Percentiles rank a stretch among this genome's conserved stretches.
Evolutionary conservation across 2,888 invertebrate genomes (phyloP).

Genomic region (Danaus chrysippus): DNA sequence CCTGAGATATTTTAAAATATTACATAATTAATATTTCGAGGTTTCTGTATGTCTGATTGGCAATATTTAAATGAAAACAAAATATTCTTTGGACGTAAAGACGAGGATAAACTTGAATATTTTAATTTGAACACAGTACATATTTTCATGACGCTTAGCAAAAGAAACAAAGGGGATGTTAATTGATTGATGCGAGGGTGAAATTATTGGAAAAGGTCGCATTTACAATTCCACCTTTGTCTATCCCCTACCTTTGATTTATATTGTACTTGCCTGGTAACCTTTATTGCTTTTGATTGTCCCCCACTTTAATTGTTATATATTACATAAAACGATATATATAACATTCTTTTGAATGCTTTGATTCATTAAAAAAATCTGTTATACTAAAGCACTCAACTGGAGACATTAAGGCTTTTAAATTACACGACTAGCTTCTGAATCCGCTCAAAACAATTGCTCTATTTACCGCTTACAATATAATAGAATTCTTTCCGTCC

Average conservation of each 20-base stretch:
- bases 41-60: no score
- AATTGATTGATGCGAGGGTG: constrained; percentile 44
- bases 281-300: constrained; percentile 6
- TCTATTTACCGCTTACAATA: constrained; percentile 8
- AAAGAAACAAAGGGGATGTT: constrained; percentile 35
- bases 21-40: background rate
- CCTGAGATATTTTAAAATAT: background rate
- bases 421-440: constrained; percentile 5
- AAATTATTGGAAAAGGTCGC: constrained; percentile 37
- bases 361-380: constrained; percentile 1
- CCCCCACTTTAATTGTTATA: constrained; percentile 6
- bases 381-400: background rate
- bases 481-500: constrained; percentile 4
- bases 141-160: constrained; percentile 8
- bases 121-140: constrained; percentile 2
- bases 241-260: constrained; percentile 34
- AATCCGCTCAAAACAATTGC: constrained; percentile 5
- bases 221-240: constrained; percentile 37
- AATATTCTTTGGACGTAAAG: background rate
- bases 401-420: constrained; percentile 3
- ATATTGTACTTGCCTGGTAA: constrained; percentile 14
- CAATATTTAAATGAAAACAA: background rate
- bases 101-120: background rate
- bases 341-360: no score
- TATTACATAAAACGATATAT: background rate